Evolutionary conservation across 2,888 invertebrate species (phyloP), one percentile per base, ranked within the genome.

Genomic region (Agriotes lineatus): DNA sequence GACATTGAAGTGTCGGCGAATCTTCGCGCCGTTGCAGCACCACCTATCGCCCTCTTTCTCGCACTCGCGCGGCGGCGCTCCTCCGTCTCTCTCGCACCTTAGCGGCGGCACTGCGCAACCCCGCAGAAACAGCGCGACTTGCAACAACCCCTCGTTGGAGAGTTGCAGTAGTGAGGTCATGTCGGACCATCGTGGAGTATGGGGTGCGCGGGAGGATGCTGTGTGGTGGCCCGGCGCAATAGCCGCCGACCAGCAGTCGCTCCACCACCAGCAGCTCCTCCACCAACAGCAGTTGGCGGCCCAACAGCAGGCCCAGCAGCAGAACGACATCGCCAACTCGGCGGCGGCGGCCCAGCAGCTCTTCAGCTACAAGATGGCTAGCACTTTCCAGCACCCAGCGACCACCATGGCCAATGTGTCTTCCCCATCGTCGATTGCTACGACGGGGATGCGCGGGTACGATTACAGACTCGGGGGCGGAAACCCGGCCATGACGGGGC

Each of bases 281-380:
- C 85, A 86, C 79, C 86, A 87, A 81, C 86, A 86, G 79, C 86
- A 86, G 25, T 74, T 73, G 44, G 56, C 58, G 54, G 69, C 25
- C 10, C 70, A 71, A 45, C 84, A 82, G 72, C 84, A 85, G 72
- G 84, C 84, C 52, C 85, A 85, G 79, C 86, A 86, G 78, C 80
- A 85, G 74, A 79, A 84, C 77, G 85, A 87, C 78, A 84, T 85
- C 75, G 87, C 88, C 79, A 88, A 88, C 79, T 87, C 88, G 75
- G 87, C 88, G 52, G 86, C 88, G 71, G 87, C 86, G 72, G 87
- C 87, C 72, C 86, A 86, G 58, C 88, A 88, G 76, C 93, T 93
- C 77, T 94, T 93, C 83, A 91, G 91, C 72, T 94, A 94, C 85
- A 94, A 94, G 88, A 93, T 94, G 93, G 91, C 93, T 80, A 91